These are phyloP conservation scores for Macropis europaea DNA, from an alignment of 2,888 invertebrate species.

Conservation along the genomic window DNA sequence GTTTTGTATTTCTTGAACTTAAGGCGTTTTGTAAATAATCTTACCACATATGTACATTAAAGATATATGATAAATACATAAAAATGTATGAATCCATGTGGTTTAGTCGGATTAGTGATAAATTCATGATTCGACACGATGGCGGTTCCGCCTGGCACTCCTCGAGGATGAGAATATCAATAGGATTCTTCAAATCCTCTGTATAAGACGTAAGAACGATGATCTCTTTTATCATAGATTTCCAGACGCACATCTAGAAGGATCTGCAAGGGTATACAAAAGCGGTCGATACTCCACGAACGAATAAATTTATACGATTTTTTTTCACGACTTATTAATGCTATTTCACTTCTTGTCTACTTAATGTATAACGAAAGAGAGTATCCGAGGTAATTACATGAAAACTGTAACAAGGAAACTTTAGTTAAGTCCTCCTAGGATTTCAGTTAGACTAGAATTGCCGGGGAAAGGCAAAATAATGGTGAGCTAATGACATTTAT, in stretches of 20 bases:
- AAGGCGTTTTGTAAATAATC: too few relatives aligned
- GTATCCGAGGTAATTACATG: neutral
- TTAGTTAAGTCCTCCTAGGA: neutral
- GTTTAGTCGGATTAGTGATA: neutral
- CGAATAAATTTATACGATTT: too few relatives aligned
- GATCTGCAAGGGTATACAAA: too few relatives aligned
- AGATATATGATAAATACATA: neutral
- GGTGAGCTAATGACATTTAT: too few relatives aligned
- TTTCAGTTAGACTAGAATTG: too few relatives aligned
- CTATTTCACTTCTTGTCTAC: neutral
- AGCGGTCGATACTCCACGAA: too few relatives aligned
- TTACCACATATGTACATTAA: neutral
- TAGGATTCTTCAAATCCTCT: conserved; percentile 11
- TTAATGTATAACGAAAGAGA: neutral
- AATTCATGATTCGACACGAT: conserved; percentile 10
- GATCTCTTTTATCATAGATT: conserved; percentile 11
- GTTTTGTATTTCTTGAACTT: too few relatives aligned
- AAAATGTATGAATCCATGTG: too few relatives aligned
- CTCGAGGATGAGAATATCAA: conserved; percentile 14
- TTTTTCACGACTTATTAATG: too few relatives aligned
- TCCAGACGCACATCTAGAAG: neutral
- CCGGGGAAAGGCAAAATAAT: too few relatives aligned
- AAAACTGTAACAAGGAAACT: neutral
- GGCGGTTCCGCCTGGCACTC: conserved; percentile 39
- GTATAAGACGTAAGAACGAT: conserved; percentile 9